Evolutionary conservation across 2,113 vertebrate genomes (phyloP).

Genomic region (Vidua macroura): DNA sequence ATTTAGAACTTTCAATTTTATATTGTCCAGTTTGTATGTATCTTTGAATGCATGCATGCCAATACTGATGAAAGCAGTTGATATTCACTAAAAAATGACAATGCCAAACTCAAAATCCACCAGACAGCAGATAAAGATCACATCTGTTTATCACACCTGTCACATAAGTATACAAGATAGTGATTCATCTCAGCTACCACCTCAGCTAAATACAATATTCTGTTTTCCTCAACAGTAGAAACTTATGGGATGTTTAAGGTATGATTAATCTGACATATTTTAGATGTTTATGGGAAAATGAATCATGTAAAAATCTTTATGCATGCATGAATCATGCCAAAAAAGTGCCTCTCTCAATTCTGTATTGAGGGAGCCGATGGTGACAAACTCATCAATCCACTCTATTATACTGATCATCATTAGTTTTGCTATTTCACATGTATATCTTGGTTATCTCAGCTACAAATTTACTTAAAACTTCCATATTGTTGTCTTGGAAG

Average conservation of each 20-base stretch:
- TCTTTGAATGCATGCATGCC: not conserved
- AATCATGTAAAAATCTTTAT: constrained; percentile 40
- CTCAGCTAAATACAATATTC: not conserved
- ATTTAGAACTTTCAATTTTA: not conserved
- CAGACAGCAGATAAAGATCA: not conserved
- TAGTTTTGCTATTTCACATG: not conserved
- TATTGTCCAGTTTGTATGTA: not conserved
- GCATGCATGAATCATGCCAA: not conserved
- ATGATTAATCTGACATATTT: constrained; percentile 37
- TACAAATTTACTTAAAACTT: not conserved
- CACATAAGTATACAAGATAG: not conserved
- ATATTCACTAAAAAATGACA: not conserved
- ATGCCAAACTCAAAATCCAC: not conserved
- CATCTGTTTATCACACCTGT: not conserved
- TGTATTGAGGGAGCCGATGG: not conserved
- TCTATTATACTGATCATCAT: not conserved
- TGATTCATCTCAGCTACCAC: constrained; percentile 6
- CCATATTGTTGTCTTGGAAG: not conserved
- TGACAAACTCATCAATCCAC: not conserved
- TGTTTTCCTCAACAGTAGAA: not conserved
- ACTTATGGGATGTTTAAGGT: not conserved
- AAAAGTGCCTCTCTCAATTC: not conserved
- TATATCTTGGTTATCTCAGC: not conserved
- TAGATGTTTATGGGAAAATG: constrained; percentile 21
- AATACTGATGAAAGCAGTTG: not conserved